These are phyloP conservation scores for Athalia circularis DNA, from an alignment of 2,888 invertebrate genomes.

Conservation along the genomic window DNA sequence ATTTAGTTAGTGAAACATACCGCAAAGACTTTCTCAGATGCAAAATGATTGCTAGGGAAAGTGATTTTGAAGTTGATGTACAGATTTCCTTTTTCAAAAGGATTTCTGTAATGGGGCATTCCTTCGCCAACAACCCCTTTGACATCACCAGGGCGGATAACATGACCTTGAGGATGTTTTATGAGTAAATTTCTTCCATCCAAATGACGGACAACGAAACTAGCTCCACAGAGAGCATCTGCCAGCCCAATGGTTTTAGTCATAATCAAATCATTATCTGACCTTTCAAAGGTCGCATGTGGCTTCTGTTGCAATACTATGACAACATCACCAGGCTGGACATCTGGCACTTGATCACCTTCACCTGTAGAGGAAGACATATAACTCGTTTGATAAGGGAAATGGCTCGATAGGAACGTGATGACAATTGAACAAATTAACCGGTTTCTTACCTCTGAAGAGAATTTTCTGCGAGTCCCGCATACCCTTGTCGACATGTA, in stretches of 20 bases:
- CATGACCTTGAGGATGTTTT: slow-evolving; percentile 85
- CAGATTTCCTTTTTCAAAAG: slow-evolving; percentile 91
- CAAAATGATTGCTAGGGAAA: slow-evolving; percentile 85
- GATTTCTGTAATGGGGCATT: slow-evolving; percentile 91
- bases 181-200: slow-evolving; percentile 91
- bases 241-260: slow-evolving; percentile 86
- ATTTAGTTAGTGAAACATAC: slow-evolving; percentile 62
- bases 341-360: slow-evolving; percentile 92
- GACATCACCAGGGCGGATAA: slow-evolving; percentile 88
- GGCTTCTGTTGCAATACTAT: slow-evolving; percentile 89
- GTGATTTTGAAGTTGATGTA: slow-evolving; percentile 90
- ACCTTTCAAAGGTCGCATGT: slow-evolving; percentile 87
- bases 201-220: slow-evolving; percentile 89
- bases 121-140: slow-evolving; percentile 90
- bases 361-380: slow-evolving; percentile 75
- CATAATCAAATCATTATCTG: slow-evolving; percentile 84
- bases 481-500: slow-evolving; percentile 94
- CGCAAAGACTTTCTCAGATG: slow-evolving; percentile 76
- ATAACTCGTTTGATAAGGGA: background rate
- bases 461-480: slow-evolving; percentile 89
- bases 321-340: slow-evolving; percentile 92
- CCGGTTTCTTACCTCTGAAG: slow-evolving; percentile 77
- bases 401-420: background rate
- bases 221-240: slow-evolving; percentile 94
- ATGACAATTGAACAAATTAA: background rate